Evolutionary conservation across 2,113 vertebrate genomes (phyloP), one percentile per base, ranked within the genome.

Genomic region (Marmota monax): DNA sequence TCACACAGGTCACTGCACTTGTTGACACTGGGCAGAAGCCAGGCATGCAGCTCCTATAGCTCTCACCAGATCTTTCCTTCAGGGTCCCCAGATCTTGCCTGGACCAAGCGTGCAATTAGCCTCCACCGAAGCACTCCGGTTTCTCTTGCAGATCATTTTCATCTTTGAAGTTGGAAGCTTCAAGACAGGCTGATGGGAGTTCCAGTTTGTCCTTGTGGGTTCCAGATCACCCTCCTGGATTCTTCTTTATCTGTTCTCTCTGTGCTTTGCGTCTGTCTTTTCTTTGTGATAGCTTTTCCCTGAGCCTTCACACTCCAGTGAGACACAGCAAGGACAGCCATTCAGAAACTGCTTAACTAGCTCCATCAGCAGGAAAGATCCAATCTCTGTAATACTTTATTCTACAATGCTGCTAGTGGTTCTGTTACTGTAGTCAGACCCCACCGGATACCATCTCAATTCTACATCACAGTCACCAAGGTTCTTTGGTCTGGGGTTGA

Each of bases 61-160:
- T 51, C 20, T 45, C 2, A 7, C 34, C 25, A 12, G 42, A 25
- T 4, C 23, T 16, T 73, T 56, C 51, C 20, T 74, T 63, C 17
- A 29, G 73, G 13, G 4, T 51, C 27, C 42, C 63, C 70, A 93
- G 74, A 27, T 69, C n/a, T 11, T 17, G 13, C 32, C 39, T 20
- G 53, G 14, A 14, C 11, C 56, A 61, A 16, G 32, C 1, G 1
- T 14, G 29, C 6, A 22, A 1, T 27, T 17, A 45, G 17, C 27
- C 56, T 25, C 0, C 0, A 10, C 0, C 29, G 10, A 23, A 14
- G 5, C 17, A 5, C 2, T 3, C 4, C 14, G 37, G 17, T 12
- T 58, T 86, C 32, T 84, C 34, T 29, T 58, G 51, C 13, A 42
- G 69, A 42, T 39, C 45, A 39, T 48, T 25, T 27, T 1, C 12